Percentiles rank a stretch among this genome's conserved stretches.
Conservation (phyloP, 2,797 vertebrate species). For the Mus minutoides region DNA sequence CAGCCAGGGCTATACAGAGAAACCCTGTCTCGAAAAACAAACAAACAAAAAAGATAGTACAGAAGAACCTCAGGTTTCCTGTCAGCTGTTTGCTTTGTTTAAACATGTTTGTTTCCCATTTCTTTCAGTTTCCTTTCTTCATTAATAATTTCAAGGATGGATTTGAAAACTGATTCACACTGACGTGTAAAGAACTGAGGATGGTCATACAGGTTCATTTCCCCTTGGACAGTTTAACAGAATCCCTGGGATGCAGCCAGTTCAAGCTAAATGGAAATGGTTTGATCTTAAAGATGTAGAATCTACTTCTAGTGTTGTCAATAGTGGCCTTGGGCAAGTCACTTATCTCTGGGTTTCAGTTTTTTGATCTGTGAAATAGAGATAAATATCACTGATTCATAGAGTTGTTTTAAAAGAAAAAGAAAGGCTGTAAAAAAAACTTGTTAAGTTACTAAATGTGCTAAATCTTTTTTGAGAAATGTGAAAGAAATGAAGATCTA, state of each 20-base stretch:
- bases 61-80: background rate
- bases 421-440: conserved; percentile 31
- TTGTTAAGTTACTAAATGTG: conserved; percentile 20
- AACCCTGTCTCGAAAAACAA: too few species aligned
- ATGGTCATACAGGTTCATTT: background rate
- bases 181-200: conserved; percentile 26
- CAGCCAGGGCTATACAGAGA: too few species aligned
- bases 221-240: background rate
- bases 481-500: conserved; percentile 39
- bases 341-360: conserved; percentile 57
- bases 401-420: conserved; percentile 18
- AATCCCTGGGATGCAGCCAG: background rate
- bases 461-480: background rate
- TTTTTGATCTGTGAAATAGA: conserved; percentile 66
- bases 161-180: conserved; percentile 41
- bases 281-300: background rate
- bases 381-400: conserved; percentile 28
- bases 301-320: conserved; percentile 7
- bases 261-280: conserved; percentile 14
- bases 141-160: conserved; percentile 56
- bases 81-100: conserved; percentile 14
- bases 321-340: conserved; percentile 51
- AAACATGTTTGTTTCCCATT: background rate
- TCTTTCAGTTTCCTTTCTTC: conserved; percentile 28
- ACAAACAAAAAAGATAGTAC: too few species aligned